phyloP scores from a whole-genome alignment of 2,113 vertebrate genomes.

The Hiodon tergisus region DNA sequence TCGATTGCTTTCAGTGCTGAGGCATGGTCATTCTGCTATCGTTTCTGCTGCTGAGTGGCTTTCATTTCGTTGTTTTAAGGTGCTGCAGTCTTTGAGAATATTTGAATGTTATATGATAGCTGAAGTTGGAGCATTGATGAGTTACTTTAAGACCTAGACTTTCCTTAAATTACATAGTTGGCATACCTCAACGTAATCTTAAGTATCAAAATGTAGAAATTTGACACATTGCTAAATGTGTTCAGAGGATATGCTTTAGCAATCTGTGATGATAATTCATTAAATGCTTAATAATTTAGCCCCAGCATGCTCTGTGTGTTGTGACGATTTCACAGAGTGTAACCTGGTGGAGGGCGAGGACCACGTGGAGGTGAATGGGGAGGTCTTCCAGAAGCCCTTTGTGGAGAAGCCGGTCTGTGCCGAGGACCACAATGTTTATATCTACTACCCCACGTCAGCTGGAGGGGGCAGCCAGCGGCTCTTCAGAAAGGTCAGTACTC shows the following conservation, averaged over 20 bases:
- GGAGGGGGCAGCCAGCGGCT: slow-evolving; percentile 96
- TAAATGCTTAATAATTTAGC: not conserved
- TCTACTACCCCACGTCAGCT: slow-evolving; percentile 95
- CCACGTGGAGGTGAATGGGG: slow-evolving; percentile 94
- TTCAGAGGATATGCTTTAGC: too few species aligned
- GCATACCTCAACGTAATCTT: not conserved
- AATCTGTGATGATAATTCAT: too few species aligned
- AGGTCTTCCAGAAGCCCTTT: slow-evolving; percentile 93
- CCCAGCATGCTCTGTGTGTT: not conserved
- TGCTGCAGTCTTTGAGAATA: not conserved
- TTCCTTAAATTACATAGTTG: too few species aligned
- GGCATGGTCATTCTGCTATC: too few species aligned
- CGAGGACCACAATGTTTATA: slow-evolving; percentile 98
- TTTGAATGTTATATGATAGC: not conserved
- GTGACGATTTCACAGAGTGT: slow-evolving; percentile 70
- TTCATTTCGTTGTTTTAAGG: not conserved
- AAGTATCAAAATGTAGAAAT: not conserved
- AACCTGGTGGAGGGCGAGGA: slow-evolving; percentile 92
- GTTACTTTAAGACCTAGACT: not conserved
- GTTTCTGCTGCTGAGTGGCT: not conserved
- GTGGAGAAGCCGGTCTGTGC: slow-evolving; percentile 98
- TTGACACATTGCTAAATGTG: not conserved
- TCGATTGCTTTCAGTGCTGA: too few species aligned
- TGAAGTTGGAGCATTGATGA: not conserved
- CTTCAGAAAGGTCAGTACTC: slow-evolving; percentile 82